phyloP scores from a whole-genome alignment of 2,113 vertebrate species.

The Lagopus leucura region DNA sequence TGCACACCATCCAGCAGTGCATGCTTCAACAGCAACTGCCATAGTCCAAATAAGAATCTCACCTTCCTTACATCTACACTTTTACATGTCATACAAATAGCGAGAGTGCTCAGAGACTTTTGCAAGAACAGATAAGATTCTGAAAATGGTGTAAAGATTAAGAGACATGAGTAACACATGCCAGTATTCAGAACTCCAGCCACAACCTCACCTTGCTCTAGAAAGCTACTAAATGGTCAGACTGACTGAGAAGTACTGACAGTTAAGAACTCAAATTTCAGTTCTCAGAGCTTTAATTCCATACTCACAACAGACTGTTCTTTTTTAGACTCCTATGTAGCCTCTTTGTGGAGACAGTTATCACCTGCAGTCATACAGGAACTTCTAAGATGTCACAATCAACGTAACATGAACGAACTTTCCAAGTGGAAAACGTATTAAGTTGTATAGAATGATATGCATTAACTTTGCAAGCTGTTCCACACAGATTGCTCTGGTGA shows the following conservation, averaged over 20 bases:
- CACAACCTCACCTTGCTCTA: not conserved
- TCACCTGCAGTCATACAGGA: not conserved
- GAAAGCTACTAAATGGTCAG: not conserved
- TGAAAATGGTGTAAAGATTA: not conserved
- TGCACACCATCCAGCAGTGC: fast-evolving
- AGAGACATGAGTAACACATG: not conserved
- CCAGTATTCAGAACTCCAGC: not conserved
- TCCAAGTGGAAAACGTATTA: not conserved
- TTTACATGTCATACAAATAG: not conserved
- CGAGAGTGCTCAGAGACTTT: not conserved
- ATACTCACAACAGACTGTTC: not conserved
- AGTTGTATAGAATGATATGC: not conserved
- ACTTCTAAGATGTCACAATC: not conserved
- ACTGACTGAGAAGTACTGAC: not conserved
- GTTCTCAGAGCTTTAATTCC: not conserved
- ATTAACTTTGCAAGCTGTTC: not conserved
- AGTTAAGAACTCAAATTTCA: not conserved
- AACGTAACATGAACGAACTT: not conserved
- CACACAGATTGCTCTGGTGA: not conserved
- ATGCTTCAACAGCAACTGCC: not conserved
- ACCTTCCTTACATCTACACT: not conserved
- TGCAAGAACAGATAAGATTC: not conserved
- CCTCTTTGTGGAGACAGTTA: not conserved
- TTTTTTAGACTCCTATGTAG: not conserved
- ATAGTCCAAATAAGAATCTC: not conserved